These are phyloP conservation scores for Drosophila nannoptera DNA, from an alignment of 1,140 invertebrate species.

Conservation along the genomic window DNA sequence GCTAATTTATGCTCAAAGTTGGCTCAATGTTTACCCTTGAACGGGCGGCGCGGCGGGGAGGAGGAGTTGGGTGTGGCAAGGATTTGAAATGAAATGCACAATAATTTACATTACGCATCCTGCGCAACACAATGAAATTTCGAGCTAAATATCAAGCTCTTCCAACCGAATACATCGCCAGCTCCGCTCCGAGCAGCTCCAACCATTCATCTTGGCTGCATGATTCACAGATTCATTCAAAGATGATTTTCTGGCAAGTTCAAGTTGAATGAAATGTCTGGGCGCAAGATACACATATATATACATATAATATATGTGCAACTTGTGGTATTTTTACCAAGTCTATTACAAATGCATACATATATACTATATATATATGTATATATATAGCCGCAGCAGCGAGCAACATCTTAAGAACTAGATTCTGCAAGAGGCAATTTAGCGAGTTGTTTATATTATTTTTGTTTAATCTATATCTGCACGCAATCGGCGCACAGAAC, in stretches of 20 bases:
- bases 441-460: constrained; percentile 28
- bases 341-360: constrained; percentile 55
- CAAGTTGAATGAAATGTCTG: constrained; percentile 59
- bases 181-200: constrained; percentile 1
- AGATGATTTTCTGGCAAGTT: constrained; percentile 58
- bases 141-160: constrained; percentile 49
- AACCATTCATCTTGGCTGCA: neutral
- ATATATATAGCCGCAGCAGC: constrained; percentile 21
- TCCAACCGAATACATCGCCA: constrained; percentile 50
- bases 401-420: constrained; percentile 36
- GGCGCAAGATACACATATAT: constrained; percentile 15
- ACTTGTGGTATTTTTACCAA: constrained; percentile 54
- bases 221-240: constrained; percentile 62
- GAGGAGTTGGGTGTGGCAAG: constrained; percentile 25
- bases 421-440: constrained; percentile 18
- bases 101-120: constrained; percentile 72
- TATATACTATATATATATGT: constrained; percentile 12
- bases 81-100: constrained; percentile 63
- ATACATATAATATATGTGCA: constrained; percentile 22
- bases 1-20: constrained; percentile 65
- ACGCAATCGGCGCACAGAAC: constrained; percentile 23
- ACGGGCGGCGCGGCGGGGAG: constrained; percentile 10
- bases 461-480: constrained; percentile 10
- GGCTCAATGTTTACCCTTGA: constrained; percentile 33
- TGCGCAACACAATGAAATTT: constrained; percentile 12